These are phyloP conservation scores for Apotomis turbidana DNA, from an alignment of 2,888 invertebrate genomes.

Conservation along the genomic window DNA sequence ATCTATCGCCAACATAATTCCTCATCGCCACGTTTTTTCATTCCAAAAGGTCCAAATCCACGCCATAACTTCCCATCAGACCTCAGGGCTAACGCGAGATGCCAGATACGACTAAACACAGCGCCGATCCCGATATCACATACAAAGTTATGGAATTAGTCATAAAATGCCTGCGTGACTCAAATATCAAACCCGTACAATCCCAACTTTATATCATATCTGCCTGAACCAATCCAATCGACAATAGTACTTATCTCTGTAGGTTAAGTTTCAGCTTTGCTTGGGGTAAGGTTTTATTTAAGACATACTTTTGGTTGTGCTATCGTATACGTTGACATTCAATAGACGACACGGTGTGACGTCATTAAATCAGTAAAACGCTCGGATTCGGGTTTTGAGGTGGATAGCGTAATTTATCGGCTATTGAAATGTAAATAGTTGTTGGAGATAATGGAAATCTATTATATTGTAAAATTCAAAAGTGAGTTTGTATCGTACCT, in stretches of 20 bases:
- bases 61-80: slow-evolving; percentile 68
- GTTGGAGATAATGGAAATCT: not conserved
- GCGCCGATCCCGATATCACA: slow-evolving; percentile 76
- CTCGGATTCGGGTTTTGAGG: slow-evolving; percentile 76
- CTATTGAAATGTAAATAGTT: slow-evolving; percentile 29
- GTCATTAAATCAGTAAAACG: slow-evolving; percentile 82
- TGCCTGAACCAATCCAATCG: not conserved
- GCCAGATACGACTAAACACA: slow-evolving; percentile 75
- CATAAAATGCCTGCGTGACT: slow-evolving; percentile 84
- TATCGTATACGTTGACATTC: slow-evolving; percentile 77
- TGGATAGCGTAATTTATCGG: slow-evolving; percentile 52
- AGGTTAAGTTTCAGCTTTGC: slow-evolving; percentile 36
- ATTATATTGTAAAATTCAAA: too few species aligned
- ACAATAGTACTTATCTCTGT: slow-evolving; percentile 34
- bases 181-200: slow-evolving; percentile 79
- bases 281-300: not conserved
- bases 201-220: slow-evolving; percentile 46
- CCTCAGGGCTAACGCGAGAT: slow-evolving; percentile 64
- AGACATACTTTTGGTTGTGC: not conserved
- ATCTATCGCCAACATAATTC: not conserved
- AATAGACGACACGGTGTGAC: slow-evolving; percentile 81
- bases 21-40: slow-evolving; percentile 17
- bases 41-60: slow-evolving; percentile 41
- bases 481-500: too few species aligned
- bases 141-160: slow-evolving; percentile 84